phyloP scores from a whole-genome alignment of 2,113 vertebrate genomes.

The Nycticorax nycticorax region DNA sequence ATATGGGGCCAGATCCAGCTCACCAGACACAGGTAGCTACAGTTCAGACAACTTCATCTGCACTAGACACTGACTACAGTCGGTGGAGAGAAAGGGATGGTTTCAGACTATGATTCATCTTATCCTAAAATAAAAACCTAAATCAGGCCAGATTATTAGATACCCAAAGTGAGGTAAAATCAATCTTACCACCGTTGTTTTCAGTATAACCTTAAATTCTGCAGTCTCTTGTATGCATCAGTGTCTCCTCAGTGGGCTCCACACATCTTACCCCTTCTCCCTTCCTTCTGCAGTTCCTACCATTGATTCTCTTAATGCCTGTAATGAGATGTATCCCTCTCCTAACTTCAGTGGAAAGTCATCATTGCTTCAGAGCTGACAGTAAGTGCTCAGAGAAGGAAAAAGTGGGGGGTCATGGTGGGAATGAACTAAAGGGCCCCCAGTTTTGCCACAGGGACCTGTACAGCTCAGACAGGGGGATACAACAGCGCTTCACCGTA shows the following conservation, averaged over 20 bases:
- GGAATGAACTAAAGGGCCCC: not conserved
- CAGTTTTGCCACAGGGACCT: not conserved
- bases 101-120: not conserved
- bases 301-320: not conserved
- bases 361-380: not conserved
- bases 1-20: not conserved
- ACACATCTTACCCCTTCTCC: not conserved
- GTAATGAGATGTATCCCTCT: not conserved
- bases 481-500: not conserved
- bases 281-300: not conserved
- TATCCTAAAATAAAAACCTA: not conserved
- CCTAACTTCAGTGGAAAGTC: not conserved
- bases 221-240: not conserved
- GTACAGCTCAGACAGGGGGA: not conserved
- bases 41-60: constrained; percentile 31
- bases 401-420: not conserved
- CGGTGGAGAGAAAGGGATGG: not conserved
- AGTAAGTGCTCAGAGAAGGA: not conserved
- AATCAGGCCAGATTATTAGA: not conserved
- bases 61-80: not conserved
- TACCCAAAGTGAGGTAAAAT: not conserved
- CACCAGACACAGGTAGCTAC: not conserved
- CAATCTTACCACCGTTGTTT: not conserved
- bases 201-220: not conserved
- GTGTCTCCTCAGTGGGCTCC: not conserved